Evolutionary conservation across 2,797 vertebrate genomes (phyloP), one percentile per base, ranked within the genome.

Genomic region (Presbytis comata): DNA sequence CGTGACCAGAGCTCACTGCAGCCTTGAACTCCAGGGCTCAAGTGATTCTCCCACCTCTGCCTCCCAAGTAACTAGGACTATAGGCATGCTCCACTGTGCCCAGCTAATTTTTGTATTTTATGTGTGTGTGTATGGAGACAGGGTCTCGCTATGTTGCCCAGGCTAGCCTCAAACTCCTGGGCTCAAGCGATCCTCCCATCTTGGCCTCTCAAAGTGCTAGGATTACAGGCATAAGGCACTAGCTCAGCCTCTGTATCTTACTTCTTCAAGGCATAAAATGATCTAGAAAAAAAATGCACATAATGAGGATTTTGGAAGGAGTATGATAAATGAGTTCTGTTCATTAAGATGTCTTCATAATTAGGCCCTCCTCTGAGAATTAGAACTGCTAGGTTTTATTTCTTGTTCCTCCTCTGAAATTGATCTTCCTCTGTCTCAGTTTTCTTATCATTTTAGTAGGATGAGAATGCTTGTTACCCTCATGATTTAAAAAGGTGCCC

Each of bases 401-500:
- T 53, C 61, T 85, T 93, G 16, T 86, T 94, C 24, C 22, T 78
- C 21, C 59, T 92, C 88, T 91, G 81, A 91, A 96, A 86, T 44
- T 89, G n/a, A 82, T 90, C 79, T 89, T 70, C 59, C 61, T 61
- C 30, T 64, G 22, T 72, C 87, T 97, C 61, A 76, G 9, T 89
- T 86, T 96, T 89, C 83, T 96, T 86, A 93, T 89, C 16, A 48
- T 96, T 90, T 96, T 97, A 91, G 92, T 48, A 48, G 59, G 26
- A 76, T 89, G 57, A 89, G 33, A 97, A 92, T 70, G 55, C 48
- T 80, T 86, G 36, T 95, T 93, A 48, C 83, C 22, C 30, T 97
- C 79, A 72, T 93, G 86, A 53, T 95, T 83, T 86, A 24, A 93
- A 97, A 86, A 79, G 36, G 26, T 79, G 12, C 61, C 81, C 80